Percentiles rank a stretch among this genome's conserved stretches.
Conservation (phyloP, 2,797 vertebrate species). For the Sebastolobus alascanus region DNA sequence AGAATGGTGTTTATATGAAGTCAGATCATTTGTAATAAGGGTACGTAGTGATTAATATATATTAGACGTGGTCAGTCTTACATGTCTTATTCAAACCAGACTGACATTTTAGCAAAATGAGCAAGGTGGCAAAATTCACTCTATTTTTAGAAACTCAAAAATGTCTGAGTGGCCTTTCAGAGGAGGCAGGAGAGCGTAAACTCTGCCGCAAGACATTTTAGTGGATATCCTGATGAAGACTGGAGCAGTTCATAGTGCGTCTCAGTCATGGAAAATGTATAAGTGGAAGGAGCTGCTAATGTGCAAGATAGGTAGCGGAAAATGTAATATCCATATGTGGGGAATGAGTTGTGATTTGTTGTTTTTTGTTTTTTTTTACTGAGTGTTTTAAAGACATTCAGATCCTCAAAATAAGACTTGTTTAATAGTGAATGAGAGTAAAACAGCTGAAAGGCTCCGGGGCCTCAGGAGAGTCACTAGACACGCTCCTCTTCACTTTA, state of each 20-base stretch:
- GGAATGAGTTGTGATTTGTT: not conserved
- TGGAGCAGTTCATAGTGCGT: constrained; percentile 8
- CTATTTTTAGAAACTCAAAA: not conserved
- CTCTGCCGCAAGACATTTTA: constrained; percentile 30
- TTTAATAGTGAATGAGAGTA: constrained; percentile 24
- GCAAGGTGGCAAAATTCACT: constrained; percentile 7
- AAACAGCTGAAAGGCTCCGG: constrained; percentile 24
- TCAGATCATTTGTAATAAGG: not conserved
- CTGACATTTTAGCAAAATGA: constrained; percentile 27
- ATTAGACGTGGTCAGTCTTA: not conserved
- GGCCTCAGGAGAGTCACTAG: constrained; percentile 33
- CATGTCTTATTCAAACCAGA: constrained; percentile 1
- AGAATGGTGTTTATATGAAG: not conserved
- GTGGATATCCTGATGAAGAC: constrained; percentile 37
- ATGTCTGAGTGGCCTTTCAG: constrained; percentile 28
- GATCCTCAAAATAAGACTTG: constrained; percentile 7
- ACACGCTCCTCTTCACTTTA: constrained; percentile 53
- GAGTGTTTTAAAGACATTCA: constrained; percentile 9
- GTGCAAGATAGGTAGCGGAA: constrained; percentile 10
- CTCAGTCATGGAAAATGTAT: constrained; percentile 28
- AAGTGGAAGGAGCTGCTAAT: constrained; percentile 19
- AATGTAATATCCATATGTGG: not conserved
- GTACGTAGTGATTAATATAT: not conserved
- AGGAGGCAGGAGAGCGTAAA: constrained; percentile 12
- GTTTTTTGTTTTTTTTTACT: not conserved